Base-by-base conservation (phyloP, 2,113 vertebrate genomes). In the Kryptolebias marmoratus region DNA sequence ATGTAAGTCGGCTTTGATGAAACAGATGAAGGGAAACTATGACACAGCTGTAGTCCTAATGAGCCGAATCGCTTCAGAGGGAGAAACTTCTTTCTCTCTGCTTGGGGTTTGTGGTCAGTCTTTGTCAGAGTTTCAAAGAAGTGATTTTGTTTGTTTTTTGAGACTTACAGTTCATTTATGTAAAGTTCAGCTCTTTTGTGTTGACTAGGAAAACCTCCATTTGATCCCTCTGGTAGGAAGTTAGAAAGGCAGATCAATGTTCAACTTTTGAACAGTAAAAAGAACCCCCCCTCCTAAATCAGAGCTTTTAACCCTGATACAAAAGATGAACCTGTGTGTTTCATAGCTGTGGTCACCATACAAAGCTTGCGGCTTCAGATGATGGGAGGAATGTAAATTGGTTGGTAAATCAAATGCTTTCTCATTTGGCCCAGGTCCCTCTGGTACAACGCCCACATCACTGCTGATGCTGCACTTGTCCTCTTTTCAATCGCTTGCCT, bases 1-100 rank as follows among this genome's bases (percentile, higher is more conserved):
- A 56, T 42, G 52, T 56, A 71, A 28, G 54, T 30, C 68, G 63
- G 58, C 68, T 82, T 68, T 82, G 79, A 77, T 73, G 62, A 71
- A 69, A n/a, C 50, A 31, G 56, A 72, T 70, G 14, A 72, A 81
- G 52, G 58, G 31, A 69, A 80, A 55, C 32, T 56, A 62, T 61
- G 57, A 73, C 60, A 68, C 59, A 75, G 76, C 63, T 68, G 60
- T 56, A 54, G 14, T 16, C 28, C 68, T 71, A 56, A 71, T 15
- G 7, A 78, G 56, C 31, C 36, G 36, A 36, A 36, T 36, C 36
- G 47, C 50, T 65, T 64, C 31, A 49, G 36, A 54, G 45, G 27
- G 10, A 61, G 22, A 14, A 66, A 31, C 0, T 18, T 64, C 62
- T 62, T 52, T 64, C 18, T 50, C 7, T 16, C 30, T 36, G 9